Percentiles rank a stretch among this genome's conserved stretches.
These are phyloP conservation scores for Sepiola atlantica DNA, from an alignment of 2,888 invertebrate genomes.

Conservation along the genomic window DNA sequence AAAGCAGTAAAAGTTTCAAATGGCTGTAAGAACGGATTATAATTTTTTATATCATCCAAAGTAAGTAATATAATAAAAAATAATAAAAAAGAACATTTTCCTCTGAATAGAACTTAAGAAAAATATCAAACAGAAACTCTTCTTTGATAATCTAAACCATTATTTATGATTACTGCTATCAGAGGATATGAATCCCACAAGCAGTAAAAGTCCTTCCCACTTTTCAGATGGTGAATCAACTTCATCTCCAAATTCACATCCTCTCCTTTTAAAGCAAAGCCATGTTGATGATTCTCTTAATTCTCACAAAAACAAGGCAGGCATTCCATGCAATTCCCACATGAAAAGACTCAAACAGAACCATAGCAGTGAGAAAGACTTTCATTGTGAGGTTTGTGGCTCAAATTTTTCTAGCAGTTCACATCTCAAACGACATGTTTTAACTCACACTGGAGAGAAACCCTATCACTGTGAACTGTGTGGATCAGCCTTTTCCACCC, in stretches of 20 bases:
- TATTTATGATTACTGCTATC: neutral
- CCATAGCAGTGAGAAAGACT: neutral
- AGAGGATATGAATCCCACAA: no score
- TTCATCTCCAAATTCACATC: neutral
- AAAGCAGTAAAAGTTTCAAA: no score
- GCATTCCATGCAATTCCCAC: no score
- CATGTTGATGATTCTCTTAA: no score
- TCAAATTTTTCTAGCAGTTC: neutral
- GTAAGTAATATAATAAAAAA: neutral
- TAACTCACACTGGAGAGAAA: neutral
- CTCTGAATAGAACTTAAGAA: neutral
- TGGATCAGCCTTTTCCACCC: neutral
- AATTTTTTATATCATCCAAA: neutral
- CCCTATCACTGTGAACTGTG: neutral
- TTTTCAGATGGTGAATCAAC: neutral
- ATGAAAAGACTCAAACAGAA: neutral
- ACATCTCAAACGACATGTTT: neutral
- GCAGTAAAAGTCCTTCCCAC: no score
- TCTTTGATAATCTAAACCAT: neutral
- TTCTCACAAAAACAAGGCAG: no score
- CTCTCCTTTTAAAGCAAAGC: no score
- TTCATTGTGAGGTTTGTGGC: neutral
- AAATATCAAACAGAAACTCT: neutral
- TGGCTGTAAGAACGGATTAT: no score
- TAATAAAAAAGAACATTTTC: neutral